Evolutionary conservation across 2,113 vertebrate species (phyloP).

Genomic region (Mellivora capensis): DNA sequence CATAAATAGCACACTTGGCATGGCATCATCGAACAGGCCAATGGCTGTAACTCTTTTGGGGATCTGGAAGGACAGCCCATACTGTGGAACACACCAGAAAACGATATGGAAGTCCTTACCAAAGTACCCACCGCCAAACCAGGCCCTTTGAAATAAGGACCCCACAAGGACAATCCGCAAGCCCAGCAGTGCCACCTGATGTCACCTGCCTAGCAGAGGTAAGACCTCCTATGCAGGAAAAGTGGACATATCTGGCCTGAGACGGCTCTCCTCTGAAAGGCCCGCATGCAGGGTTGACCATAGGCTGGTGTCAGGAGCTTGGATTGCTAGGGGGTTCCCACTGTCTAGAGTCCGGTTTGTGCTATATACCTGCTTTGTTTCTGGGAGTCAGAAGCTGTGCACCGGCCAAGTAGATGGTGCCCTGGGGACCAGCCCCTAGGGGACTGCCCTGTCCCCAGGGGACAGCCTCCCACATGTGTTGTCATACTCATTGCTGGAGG

Average conservation of each 20-base stretch:
- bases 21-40: background rate
- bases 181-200: background rate
- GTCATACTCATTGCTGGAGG: background rate
- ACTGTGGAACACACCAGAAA: rapidly evolving
- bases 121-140: background rate
- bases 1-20: background rate
- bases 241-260: background rate
- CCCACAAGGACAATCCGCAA: background rate
- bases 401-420: rapidly evolving
- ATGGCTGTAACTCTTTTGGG: background rate
- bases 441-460: too few relatives aligned
- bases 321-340: rapidly evolving
- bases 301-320: background rate
- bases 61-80: background rate
- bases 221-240: background rate
- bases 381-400: background rate
- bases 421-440: background rate
- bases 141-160: background rate
- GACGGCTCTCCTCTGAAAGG: background rate
- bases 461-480: background rate
- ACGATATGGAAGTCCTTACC: rapidly evolving
- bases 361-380: background rate
- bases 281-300: rapidly evolving
- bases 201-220: background rate
- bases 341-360: background rate